These are phyloP conservation scores for Leucoraja erinaceus DNA, from an alignment of 2,113 vertebrate species.

Conservation along the genomic window DNA sequence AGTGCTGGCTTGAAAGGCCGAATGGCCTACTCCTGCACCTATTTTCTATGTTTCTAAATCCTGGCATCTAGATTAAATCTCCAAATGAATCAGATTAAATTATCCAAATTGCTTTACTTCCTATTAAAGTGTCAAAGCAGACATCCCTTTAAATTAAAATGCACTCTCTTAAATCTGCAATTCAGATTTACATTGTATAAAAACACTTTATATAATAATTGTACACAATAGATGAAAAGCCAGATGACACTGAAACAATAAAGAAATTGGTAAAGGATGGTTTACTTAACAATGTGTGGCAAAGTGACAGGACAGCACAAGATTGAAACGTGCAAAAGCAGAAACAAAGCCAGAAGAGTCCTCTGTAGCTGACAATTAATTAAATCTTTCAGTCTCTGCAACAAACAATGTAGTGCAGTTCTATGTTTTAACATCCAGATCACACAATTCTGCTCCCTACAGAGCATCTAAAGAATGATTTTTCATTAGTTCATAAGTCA, in stretches of 20 bases:
- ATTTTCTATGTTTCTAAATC: too few relatives aligned
- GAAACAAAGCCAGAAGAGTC: background rate
- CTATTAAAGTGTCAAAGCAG: background rate
- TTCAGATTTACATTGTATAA: background rate
- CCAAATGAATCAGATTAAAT: background rate
- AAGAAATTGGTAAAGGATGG: background rate
- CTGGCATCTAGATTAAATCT: background rate
- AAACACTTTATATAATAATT: background rate
- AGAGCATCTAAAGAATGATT: background rate
- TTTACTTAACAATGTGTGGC: background rate
- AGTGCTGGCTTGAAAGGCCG: too few relatives aligned
- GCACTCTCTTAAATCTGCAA: background rate
- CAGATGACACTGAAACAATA: background rate
- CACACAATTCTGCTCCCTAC: background rate
- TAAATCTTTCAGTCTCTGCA: background rate
- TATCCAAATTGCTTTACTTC: background rate
- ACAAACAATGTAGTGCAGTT: background rate
- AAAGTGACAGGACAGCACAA: background rate
- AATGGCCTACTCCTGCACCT: too few relatives aligned
- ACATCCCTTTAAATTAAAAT: background rate
- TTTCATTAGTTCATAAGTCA: too few relatives aligned
- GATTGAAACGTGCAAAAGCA: background rate
- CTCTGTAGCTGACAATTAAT: background rate
- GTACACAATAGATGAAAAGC: background rate
- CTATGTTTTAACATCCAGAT: background rate